Conservation (phyloP, 1,140 invertebrate genomes). For the Coelopa frigida region DNA sequence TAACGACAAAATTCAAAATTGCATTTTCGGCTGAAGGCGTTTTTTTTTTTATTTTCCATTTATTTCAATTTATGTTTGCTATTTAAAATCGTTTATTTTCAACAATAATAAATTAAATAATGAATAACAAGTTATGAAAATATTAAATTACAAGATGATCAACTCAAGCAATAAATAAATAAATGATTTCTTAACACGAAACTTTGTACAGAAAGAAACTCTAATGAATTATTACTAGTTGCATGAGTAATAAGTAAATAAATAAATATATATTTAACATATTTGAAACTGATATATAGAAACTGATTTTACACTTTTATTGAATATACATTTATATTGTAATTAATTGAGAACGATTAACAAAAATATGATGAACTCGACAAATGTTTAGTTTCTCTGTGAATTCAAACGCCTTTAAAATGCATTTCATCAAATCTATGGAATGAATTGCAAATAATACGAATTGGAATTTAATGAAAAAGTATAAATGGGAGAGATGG, state of each 20-base stretch:
- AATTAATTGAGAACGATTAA: no score
- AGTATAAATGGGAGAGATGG: no score
- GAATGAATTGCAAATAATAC: no score
- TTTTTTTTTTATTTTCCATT: conserved; percentile 7
- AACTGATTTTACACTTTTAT: conserved; percentile 11
- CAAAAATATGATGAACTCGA: no score
- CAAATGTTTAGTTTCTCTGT: no score
- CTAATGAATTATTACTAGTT: not conserved
- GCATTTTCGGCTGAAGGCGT: conserved; percentile 23
- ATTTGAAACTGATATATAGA: conserved; percentile 3
- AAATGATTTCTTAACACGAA: no score
- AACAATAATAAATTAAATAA: conserved; percentile 25
- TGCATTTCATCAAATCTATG: no score
- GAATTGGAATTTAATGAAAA: no score
- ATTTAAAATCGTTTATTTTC: conserved; percentile 22
- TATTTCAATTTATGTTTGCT: not conserved
- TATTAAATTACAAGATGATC: conserved; percentile 4
- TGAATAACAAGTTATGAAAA: not conserved
- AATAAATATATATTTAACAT: not conserved
- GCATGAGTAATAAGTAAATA: not conserved
- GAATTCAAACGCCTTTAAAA: no score
- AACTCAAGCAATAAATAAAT: conserved; percentile 5
- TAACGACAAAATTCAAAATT: conserved; percentile 36
- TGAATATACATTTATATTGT: no score
- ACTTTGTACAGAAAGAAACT: not conserved